Conservation (phyloP, 2,888 invertebrate genomes). For the Oscheius sp. region DNA sequence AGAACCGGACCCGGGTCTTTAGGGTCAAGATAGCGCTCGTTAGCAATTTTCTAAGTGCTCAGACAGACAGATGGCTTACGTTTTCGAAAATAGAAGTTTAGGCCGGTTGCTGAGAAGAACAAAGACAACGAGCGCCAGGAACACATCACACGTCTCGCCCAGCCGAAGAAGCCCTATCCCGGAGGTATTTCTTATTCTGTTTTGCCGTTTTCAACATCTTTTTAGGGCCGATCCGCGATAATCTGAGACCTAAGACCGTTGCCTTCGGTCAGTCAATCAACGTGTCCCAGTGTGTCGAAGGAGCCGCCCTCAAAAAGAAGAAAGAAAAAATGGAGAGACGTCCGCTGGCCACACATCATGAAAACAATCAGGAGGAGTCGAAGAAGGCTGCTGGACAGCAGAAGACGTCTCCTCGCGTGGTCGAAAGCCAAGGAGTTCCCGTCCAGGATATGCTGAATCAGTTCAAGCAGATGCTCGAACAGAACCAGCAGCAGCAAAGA, state of each 20-base stretch:
- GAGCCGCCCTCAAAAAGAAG: not conserved
- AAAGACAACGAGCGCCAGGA: slow-evolving; percentile 5
- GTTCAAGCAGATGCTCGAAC: too few species aligned
- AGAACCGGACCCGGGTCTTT: too few species aligned
- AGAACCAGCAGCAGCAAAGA: too few species aligned
- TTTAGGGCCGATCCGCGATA: slow-evolving; percentile 21
- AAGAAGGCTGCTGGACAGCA: not conserved
- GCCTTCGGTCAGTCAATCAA: slow-evolving; percentile 36
- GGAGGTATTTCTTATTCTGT: slow-evolving; percentile 2
- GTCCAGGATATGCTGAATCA: too few species aligned
- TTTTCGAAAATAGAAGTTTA: not conserved
- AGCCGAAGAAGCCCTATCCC: slow-evolving; percentile 31
- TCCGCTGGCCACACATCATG: not conserved
- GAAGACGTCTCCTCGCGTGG: not conserved
- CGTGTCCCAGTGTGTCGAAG: slow-evolving; percentile 40
- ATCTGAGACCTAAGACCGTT: slow-evolving; percentile 29
- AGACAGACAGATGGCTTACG: not conserved
- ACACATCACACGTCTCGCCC: slow-evolving; percentile 20
- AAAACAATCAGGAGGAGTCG: not conserved
- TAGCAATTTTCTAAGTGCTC: not conserved
- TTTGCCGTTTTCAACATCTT: not conserved
- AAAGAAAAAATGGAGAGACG: not conserved
- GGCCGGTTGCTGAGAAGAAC: not conserved
- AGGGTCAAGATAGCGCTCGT: too few species aligned
- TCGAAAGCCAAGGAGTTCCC: not conserved